Evolutionary conservation across 2,888 invertebrate genomes (phyloP).

Genomic region (Pachydiplax longipennis): DNA sequence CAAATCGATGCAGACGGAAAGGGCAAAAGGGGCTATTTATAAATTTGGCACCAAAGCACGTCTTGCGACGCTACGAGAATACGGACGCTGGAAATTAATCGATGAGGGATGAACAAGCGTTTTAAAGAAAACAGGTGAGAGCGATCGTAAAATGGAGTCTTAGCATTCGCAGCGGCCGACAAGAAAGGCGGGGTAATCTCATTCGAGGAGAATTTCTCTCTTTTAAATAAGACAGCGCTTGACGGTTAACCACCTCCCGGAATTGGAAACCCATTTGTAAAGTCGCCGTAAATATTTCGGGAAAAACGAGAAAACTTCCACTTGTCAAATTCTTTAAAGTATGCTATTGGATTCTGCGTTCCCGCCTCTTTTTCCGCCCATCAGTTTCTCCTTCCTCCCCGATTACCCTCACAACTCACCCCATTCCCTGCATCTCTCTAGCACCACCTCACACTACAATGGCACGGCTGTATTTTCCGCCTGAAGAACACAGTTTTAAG

Average conservation of each 20-base stretch:
- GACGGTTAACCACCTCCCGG: neutral
- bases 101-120: neutral
- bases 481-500: neutral
- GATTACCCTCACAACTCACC: neutral
- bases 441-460: neutral
- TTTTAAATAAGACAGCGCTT: neutral
- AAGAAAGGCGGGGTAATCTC: neutral
- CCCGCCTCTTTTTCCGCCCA: neutral
- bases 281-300: neutral
- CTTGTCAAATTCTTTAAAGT: conserved; percentile 25
- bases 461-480: conserved; percentile 8
- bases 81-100: neutral
- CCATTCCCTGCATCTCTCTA: neutral
- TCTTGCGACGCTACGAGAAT: neutral
- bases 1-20: neutral
- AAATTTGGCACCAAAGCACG: neutral
- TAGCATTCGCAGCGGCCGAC: neutral
- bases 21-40: neutral
- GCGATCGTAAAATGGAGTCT: neutral
- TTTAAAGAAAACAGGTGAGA: neutral
- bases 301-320: neutral
- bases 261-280: conserved; percentile 6
- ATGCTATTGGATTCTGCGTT: conserved; percentile 3
- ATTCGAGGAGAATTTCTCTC: neutral
- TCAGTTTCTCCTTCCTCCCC: neutral